Conservation (phyloP, 1,140 invertebrate species). For the Papilio polyxenes region DNA sequence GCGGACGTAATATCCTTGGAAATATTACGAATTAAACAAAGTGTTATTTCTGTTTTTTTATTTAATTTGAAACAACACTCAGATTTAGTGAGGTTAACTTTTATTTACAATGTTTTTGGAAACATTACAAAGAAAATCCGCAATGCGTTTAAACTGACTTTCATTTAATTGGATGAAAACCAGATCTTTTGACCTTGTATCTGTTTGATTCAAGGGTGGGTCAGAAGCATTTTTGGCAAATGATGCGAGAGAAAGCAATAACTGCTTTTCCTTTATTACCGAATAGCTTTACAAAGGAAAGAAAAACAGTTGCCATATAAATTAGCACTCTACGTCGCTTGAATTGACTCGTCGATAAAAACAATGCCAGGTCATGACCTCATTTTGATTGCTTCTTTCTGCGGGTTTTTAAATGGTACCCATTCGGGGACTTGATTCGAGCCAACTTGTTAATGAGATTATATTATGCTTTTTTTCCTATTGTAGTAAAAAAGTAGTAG, state of each 20-base stretch:
- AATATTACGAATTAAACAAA: background rate
- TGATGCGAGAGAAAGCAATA: background rate
- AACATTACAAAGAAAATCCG: background rate
- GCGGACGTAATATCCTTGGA: too few species aligned
- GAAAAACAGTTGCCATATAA: background rate
- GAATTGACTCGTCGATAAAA: slow-evolving; percentile 7
- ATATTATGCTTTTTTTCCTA: background rate
- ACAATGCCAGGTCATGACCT: slow-evolving; percentile 20
- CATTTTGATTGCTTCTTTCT: slow-evolving; percentile 5
- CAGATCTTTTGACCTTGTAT: slow-evolving; percentile 16
- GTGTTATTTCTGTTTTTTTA: background rate
- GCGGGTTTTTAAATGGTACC: background rate
- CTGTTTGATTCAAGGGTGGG: background rate
- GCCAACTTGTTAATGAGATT: background rate
- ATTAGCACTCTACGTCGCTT: background rate
- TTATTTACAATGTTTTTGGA: background rate
- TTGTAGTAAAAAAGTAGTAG: background rate
- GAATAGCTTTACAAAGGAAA: background rate
- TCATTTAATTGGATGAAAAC: background rate
- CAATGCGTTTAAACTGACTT: background rate
- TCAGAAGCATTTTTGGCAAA: slow-evolving; percentile 5
- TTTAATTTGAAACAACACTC: background rate
- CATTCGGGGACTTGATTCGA: background rate
- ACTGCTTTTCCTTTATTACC: background rate
- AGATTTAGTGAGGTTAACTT: background rate